These are phyloP conservation scores for Oreortyx pictus DNA, from an alignment of 2,797 vertebrate species.

Conservation along the genomic window DNA sequence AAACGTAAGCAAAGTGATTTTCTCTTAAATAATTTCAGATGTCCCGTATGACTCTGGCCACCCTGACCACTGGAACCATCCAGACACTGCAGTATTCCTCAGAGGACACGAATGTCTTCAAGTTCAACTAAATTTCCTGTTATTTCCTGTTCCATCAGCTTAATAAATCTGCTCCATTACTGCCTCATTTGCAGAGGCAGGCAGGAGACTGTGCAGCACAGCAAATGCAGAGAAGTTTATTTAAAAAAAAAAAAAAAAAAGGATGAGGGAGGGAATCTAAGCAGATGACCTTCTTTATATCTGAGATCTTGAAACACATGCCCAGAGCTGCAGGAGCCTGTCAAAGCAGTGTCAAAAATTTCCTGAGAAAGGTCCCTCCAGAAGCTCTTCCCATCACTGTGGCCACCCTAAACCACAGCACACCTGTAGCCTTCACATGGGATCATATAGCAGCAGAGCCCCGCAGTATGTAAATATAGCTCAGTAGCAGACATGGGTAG, in stretches of 20 bases:
- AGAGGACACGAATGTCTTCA: neutral
- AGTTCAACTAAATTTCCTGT: neutral
- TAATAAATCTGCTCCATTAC: neutral
- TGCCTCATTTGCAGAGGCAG: neutral
- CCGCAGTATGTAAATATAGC: neutral
- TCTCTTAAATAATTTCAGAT: neutral
- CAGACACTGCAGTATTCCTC: neutral
- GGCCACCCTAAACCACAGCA: neutral
- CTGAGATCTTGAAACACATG: rapidly evolving
- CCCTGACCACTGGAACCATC: neutral
- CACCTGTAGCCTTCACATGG: rapidly evolving
- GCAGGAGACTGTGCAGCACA: neutral
- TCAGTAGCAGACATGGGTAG: neutral
- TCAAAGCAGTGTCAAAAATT: neutral
- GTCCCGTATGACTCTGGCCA: neutral
- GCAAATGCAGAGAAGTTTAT: neutral
- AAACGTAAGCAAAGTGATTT: neutral
- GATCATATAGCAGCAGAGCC: neutral
- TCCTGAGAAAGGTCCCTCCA: neutral
- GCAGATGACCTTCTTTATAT: neutral
- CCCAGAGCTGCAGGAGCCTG: neutral
- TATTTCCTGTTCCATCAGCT: neutral
- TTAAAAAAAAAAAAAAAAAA: neutral
- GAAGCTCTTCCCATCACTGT: neutral
- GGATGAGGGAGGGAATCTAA: neutral